phyloP scores from a whole-genome alignment of 2,888 invertebrate genomes.

The Athalia circularis region DNA sequence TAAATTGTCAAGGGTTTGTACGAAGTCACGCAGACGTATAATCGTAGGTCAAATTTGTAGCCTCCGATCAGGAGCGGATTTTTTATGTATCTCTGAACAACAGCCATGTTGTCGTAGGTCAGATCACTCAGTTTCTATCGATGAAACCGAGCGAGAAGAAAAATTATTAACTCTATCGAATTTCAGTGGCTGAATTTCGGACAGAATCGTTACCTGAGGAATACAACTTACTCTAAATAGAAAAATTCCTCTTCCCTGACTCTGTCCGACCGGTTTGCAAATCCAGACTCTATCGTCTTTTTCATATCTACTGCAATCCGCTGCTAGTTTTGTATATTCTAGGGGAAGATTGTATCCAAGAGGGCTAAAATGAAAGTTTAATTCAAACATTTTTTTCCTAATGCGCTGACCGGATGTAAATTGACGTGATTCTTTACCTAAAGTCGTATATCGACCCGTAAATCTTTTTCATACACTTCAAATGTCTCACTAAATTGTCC shows the following conservation, averaged over 20 bases:
- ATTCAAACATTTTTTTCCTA: neutral
- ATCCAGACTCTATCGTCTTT: constrained; percentile 82
- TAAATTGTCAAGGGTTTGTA: constrained; percentile 92
- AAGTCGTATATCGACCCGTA: constrained; percentile 90
- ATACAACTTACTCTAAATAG: constrained; percentile 82
- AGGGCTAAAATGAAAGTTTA: constrained; percentile 77
- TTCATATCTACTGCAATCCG: constrained; percentile 81
- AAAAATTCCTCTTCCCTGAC: constrained; percentile 89
- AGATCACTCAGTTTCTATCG: constrained; percentile 84
- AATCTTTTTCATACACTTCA: constrained; percentile 88
- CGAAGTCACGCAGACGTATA: constrained; percentile 93
- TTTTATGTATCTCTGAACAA: constrained; percentile 88
- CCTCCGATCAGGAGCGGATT: constrained; percentile 88
- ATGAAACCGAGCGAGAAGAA: constrained; percentile 49
- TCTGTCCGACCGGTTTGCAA: constrained; percentile 91
- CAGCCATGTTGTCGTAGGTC: constrained; percentile 85
- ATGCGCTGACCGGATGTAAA: neutral
- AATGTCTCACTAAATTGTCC: constrained; percentile 85
- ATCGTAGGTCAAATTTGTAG: constrained; percentile 93
- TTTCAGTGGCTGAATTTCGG: neutral
- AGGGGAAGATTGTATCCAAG: constrained; percentile 87
- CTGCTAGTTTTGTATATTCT: constrained; percentile 89
- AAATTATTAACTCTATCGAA: constrained; percentile 10
- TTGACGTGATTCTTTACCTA: constrained; percentile 76
- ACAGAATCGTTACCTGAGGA: neutral